Evolutionary conservation across 2,797 vertebrate genomes (phyloP), one percentile per base, ranked within the genome.

Genomic region (Scomberomorus guttatus): DNA sequence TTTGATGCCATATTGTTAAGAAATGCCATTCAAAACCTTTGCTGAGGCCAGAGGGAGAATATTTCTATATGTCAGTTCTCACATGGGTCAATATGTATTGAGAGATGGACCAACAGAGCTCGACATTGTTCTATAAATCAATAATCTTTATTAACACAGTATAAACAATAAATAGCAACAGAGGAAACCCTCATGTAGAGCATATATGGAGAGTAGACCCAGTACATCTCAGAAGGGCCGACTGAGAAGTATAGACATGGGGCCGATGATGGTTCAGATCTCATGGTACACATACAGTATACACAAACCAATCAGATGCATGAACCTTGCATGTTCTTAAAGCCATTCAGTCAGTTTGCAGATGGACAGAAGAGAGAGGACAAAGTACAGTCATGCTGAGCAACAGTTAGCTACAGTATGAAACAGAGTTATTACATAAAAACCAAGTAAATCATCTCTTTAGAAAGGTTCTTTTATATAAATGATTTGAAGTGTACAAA

Each of bases 401-500:
- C 92, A 76, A 95, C 93, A 89, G 82, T 85, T 88, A 92, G 91
- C 90, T 91, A 95, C 93, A 89, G 89, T 94, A 93, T 93, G 94
- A 95, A 95, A 95, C 92, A 85, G 86, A 90, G 89, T 90, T 58
- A 29, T 92, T 85, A 94, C 93, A 93, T 93, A 95, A 94, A 95
- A 95, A 95, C 89, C 88, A 84, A 93, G 86, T 85, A 88, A 89
- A 92, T 91, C 87, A 89, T 93, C 90, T 93, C 92, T 93, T 96
- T 93, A 95, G 93, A 96, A 96, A 96, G 91, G 82, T 91, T 93
- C 74, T 88, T 87, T 91, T 87, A 95, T 96, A 96, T 94, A 96
- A 96, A 95, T 94, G 90, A 94, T 95, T 92, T 93, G 87, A 93
- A 94, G 94, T 95, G 92, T 96, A 96, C 93, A 96, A 96, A 96